These are phyloP conservation scores for Lutra lutra DNA, from an alignment of 2,797 vertebrate species.

Conservation along the genomic window DNA sequence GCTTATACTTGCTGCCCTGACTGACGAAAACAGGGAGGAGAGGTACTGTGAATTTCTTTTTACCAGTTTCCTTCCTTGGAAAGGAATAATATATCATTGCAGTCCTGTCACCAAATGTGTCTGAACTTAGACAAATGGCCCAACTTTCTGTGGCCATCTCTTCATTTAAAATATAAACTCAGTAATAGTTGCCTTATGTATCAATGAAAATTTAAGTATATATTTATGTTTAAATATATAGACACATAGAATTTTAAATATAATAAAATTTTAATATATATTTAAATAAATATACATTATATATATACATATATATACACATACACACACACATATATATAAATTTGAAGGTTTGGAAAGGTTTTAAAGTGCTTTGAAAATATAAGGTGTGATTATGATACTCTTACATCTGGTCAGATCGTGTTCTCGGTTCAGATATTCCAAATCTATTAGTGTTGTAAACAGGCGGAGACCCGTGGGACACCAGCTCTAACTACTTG, in stretches of 20 bases:
- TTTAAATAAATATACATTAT: neutral
- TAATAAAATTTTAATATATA: neutral
- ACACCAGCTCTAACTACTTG: neutral
- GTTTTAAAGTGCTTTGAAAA: neutral
- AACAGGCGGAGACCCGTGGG: neutral
- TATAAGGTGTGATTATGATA: neutral
- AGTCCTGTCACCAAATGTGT: neutral
- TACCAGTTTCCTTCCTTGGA: constrained; percentile 11
- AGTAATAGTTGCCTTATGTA: neutral
- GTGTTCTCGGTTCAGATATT: neutral
- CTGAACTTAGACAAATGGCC: constrained; percentile 5
- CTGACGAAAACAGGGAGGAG: neutral
- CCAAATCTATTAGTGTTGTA: neutral
- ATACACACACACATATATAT: neutral
- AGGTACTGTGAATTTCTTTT: neutral
- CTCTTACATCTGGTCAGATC: neutral
- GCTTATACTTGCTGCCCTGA: neutral
- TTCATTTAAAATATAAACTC: constrained; percentile 33
- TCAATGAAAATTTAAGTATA: neutral
- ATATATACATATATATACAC: neutral
- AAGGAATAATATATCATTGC: neutral
- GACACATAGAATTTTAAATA: neutral
- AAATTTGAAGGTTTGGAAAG: constrained; percentile 28
- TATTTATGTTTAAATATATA: neutral
- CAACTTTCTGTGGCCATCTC: neutral